Percentiles rank a stretch among this genome's conserved stretches.
Evolutionary conservation across 1,140 invertebrate species (phyloP).

Genomic region (Drusus annulatus): DNA sequence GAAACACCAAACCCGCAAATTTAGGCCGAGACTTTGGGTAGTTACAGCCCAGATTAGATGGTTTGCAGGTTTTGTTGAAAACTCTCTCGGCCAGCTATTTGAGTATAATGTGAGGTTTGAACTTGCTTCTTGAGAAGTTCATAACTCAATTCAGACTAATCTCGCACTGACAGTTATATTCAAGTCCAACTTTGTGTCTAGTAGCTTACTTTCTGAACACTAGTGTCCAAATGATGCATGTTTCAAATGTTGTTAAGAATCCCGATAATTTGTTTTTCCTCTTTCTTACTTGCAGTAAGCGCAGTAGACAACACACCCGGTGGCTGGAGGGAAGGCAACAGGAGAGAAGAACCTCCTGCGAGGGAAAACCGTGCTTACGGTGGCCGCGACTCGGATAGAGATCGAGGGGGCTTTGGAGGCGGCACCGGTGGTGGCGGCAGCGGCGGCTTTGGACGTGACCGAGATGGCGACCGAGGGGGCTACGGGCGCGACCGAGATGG

Average conservation of each 20-base stretch:
- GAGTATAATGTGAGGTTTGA: conserved; percentile 69
- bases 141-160: conserved; percentile 73
- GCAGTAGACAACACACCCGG: conserved; percentile 71
- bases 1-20: conserved; percentile 62
- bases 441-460: conserved; percentile 63
- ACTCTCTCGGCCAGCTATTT: conserved; percentile 68
- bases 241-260: not conserved
- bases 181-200: not conserved
- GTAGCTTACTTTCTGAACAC: not conserved
- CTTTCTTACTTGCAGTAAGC: conserved; percentile 61
- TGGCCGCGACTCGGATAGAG: conserved; percentile 66
- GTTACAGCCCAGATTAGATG: conserved; percentile 25
- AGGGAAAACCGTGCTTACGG: conserved; percentile 66
- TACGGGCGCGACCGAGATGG: conserved; percentile 41
- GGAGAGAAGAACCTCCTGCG: conserved; percentile 61
- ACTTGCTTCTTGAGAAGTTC: conserved; percentile 31
- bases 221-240: not conserved
- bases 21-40: conserved; percentile 14
- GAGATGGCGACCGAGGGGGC: conserved; percentile 63
- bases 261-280: not conserved
- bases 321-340: conserved; percentile 69
- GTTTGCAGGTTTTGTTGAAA: conserved; percentile 64
- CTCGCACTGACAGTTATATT: conserved; percentile 64
- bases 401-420: conserved; percentile 42
- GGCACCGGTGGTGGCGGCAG: conserved; percentile 61